A percentile compares a stretch with the other conserved stretches of the same genome.
These are phyloP conservation scores for Eupeodes luniger DNA, from an alignment of 2,888 invertebrate species.

Conservation along the genomic window DNA sequence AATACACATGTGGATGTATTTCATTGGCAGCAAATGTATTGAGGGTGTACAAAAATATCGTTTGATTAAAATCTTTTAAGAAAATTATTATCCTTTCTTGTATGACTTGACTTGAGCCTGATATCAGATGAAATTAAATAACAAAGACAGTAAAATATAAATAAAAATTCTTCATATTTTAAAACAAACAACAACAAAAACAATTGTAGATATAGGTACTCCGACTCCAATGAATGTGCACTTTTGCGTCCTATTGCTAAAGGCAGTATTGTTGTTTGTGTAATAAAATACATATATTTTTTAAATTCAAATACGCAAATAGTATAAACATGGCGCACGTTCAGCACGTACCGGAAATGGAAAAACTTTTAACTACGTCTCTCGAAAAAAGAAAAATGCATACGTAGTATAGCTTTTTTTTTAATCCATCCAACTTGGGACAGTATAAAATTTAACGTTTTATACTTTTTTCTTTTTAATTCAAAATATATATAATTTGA, in stretches of 20 bases:
- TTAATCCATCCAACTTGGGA: background rate
- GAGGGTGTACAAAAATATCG: slow-evolving; percentile 14
- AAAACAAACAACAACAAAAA: background rate
- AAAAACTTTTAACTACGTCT: slow-evolving; percentile 55
- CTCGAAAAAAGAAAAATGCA: slow-evolving; percentile 26
- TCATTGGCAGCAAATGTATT: background rate
- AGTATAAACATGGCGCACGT: slow-evolving; percentile 26
- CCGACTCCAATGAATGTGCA: slow-evolving; percentile 1
- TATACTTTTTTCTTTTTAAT: slow-evolving; percentile 2
- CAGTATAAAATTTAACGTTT: background rate
- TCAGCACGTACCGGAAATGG: slow-evolving; percentile 52
- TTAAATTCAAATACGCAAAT: slow-evolving; percentile 49
- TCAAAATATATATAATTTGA: slow-evolving; percentile 10
- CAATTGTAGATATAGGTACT: too few relatives aligned
- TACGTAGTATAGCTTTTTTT: slow-evolving; percentile 12
- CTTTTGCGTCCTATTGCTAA: slow-evolving; percentile 33
- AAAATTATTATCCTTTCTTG: slow-evolving; percentile 8
- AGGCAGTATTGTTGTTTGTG: background rate
- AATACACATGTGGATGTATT: background rate
- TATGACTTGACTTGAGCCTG: background rate
- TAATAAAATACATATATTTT: background rate
- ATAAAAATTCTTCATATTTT: background rate
- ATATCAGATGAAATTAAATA: background rate
- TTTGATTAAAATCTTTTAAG: background rate
- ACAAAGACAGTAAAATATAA: slow-evolving; percentile 25